Conservation (phyloP, 1,140 invertebrate genomes). For the Conus ventricosus region DNA sequence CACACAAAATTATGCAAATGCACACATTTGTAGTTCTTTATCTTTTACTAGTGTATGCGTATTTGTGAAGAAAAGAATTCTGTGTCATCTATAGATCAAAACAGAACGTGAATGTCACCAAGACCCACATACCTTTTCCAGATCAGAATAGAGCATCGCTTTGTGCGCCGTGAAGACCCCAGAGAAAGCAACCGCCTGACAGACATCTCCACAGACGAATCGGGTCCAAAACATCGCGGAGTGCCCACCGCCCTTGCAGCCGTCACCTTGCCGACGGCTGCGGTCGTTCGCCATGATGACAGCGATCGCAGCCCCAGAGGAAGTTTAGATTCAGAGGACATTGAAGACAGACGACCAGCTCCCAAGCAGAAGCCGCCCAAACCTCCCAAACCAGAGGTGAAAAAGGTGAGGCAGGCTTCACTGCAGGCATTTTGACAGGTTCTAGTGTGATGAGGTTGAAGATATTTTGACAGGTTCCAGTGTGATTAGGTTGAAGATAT, state of each 20-base stretch:
- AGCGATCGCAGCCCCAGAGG: conserved; percentile 19
- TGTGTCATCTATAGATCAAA: too few species aligned
- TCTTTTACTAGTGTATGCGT: too few species aligned
- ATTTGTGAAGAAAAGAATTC: too few species aligned
- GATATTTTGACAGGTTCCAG: not conserved
- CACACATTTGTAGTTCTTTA: too few species aligned
- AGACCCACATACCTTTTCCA: not conserved
- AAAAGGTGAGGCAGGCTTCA: conserved; percentile 31
- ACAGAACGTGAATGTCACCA: too few species aligned
- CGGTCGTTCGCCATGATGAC: not conserved
- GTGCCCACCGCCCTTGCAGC: conserved; percentile 25
- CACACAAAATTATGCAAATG: too few species aligned
- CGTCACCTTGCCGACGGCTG: not conserved
- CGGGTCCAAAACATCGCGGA: not conserved
- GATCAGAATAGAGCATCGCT: conserved; percentile 30
- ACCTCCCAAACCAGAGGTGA: conserved; percentile 38
- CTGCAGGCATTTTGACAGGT: too few species aligned
- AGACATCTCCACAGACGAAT: not conserved
- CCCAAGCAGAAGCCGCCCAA: conserved; percentile 34
- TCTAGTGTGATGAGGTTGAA: not conserved
- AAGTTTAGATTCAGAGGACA: conserved; percentile 32
- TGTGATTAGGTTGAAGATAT: not conserved
- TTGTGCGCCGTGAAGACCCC: conserved; percentile 13
- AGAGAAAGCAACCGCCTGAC: not conserved
- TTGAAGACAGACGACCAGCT: not conserved